Percentiles rank a stretch among this genome's conserved stretches.
Evolutionary conservation across 2,113 vertebrate genomes (phyloP).

Genomic region (Lycaon pictus): DNA sequence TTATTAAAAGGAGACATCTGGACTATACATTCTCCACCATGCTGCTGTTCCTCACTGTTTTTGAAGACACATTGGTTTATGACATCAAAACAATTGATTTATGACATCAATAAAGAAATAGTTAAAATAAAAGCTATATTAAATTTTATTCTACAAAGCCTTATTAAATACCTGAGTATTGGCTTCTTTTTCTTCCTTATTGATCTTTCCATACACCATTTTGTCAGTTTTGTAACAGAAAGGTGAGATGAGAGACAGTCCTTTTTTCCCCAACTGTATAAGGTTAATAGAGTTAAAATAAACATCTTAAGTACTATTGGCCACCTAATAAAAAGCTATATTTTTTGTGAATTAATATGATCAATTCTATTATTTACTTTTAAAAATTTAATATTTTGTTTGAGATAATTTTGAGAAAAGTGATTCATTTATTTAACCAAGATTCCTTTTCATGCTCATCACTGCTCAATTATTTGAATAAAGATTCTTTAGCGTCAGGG

Average conservation of each 20-base stretch:
- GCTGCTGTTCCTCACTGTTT: background rate
- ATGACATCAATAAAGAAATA: background rate
- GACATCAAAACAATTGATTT: background rate
- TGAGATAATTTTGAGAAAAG: background rate
- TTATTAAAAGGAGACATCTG: background rate
- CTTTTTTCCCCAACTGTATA: background rate
- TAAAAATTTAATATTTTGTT: background rate
- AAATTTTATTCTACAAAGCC: background rate
- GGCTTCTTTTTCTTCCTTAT: background rate
- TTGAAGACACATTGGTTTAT: background rate
- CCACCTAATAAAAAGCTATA: background rate
- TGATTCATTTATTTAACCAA: background rate
- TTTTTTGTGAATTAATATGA: background rate
- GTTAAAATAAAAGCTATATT: background rate
- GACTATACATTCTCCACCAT: background rate
- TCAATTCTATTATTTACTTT: background rate
- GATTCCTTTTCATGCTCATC: background rate
- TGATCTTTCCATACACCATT: background rate
- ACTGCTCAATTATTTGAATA: background rate
- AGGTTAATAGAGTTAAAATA: background rate
- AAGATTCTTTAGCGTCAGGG: background rate
- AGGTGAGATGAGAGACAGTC: background rate
- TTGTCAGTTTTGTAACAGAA: background rate
- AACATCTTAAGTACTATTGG: background rate
- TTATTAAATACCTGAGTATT: background rate